Percentiles rank a stretch among this genome's conserved stretches.
Evolutionary conservation across 2,113 vertebrate species (phyloP).

Genomic region (Tragulus kanchil): DNA sequence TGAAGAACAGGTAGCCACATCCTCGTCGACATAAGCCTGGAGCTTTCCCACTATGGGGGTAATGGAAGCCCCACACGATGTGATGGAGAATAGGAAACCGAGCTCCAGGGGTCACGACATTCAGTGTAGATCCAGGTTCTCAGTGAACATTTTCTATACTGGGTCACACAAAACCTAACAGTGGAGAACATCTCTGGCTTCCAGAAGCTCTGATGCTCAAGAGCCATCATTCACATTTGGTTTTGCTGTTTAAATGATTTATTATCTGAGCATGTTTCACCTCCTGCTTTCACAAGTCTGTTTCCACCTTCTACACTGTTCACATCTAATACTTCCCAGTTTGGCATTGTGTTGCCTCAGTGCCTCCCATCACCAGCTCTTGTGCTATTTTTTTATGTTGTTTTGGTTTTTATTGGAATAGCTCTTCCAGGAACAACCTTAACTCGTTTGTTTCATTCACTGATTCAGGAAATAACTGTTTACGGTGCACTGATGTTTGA

Average conservation of each 20-base stretch:
- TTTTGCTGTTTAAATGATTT: neutral
- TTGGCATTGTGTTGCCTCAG: neutral
- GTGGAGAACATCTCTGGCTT: neutral
- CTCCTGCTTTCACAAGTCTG: neutral
- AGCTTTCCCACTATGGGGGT: neutral
- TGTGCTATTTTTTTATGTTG: neutral
- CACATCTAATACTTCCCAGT: neutral
- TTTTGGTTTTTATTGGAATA: conserved; percentile 1
- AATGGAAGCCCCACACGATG: neutral
- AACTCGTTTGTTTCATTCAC: neutral
- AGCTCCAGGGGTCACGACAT: neutral
- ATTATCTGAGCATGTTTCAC: neutral
- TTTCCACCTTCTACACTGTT: neutral
- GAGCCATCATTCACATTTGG: neutral
- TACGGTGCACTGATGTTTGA: neutral
- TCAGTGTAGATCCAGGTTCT: neutral
- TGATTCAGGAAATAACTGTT: neutral
- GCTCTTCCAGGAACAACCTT: neutral
- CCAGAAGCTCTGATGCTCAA: neutral
- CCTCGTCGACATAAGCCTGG: neutral
- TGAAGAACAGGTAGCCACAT: neutral
- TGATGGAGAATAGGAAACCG: neutral
- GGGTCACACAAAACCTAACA: neutral
- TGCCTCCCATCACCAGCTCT: neutral
- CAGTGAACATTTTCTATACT: neutral